Percentiles rank a stretch among this genome's conserved stretches.
Evolutionary conservation across 2,797 vertebrate genomes (phyloP).

Genomic region (Gallinago nigripennis): DNA sequence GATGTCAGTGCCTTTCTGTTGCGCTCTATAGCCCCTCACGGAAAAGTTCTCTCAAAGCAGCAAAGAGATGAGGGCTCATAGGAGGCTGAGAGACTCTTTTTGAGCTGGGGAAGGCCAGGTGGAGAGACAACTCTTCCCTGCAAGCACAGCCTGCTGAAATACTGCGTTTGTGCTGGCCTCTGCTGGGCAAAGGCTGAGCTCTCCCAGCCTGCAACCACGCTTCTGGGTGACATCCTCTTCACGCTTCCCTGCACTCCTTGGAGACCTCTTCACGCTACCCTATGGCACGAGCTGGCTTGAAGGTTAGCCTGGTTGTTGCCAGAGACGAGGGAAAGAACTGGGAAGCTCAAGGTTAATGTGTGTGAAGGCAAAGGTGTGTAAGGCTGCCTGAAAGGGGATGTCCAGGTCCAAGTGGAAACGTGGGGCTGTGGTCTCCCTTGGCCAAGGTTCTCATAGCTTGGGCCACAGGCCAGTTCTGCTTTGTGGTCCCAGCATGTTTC

Average conservation of each 20-base stretch:
- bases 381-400: neutral
- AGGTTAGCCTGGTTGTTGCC: neutral
- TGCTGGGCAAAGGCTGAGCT: conserved; percentile 30
- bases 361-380: neutral
- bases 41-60: neutral
- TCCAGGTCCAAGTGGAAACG: neutral
- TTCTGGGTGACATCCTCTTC: neutral
- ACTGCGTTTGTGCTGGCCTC: conserved; percentile 36
- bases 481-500: neutral
- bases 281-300: rapidly evolving
- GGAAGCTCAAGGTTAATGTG: neutral
- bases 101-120: rapidly evolving
- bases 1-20: neutral
- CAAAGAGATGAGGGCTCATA: neutral
- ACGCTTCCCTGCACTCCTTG: neutral
- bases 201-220: rapidly evolving
- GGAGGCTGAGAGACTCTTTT: neutral
- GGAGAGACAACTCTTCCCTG: too few relatives aligned
- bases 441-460: neutral
- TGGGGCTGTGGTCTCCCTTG: neutral
- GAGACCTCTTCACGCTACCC: neutral
- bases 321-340: neutral
- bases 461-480: neutral
- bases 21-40: too few relatives aligned
- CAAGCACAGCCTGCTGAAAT: neutral